Base-by-base conservation (phyloP, 2,113 vertebrate species). In the Kryptolebias marmoratus region DNA sequence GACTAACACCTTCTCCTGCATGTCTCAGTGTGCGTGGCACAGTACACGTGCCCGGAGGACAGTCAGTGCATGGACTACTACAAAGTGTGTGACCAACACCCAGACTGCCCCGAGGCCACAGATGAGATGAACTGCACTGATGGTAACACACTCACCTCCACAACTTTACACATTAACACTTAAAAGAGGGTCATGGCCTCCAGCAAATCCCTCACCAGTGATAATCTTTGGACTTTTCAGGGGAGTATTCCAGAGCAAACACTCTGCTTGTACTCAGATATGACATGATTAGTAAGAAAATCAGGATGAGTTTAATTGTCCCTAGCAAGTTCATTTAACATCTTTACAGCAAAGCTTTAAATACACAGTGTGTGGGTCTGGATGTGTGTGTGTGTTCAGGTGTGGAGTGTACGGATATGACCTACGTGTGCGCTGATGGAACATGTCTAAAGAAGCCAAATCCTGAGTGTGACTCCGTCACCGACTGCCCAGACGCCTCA, bases 391-490 rank as follows among this genome's bases (percentile, higher is more conserved):
- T 81, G 62, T 47, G 39, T 60, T 0, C 83, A 98, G 96, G 83
- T 7, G 93, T 97, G 42, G 86, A 87, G 12, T 99, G 97, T 2
- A 82, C 95, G 36, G 94, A 95, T 15, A 95, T 94, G 91, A 98
- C 96, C 36, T 97, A 96, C 66, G 89, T 86, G 78, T 99, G 97
- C 68, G 87, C 90, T 18, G 96, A 98, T n/a, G 94, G 93, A 3
- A 96, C 93, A 0, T 99, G 97, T 47, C 84, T 98, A 66, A 96
- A 95, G 90, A 99, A 96, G 77, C 94, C 94, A 3, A 99, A 98
- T 76, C 96, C 97, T 0, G 82, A 94, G 75, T 99, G 97, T 53
- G 97, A 99, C 42, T 93, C 90, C 14, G 75, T 80, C 11, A 79
- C 58, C 0, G 97, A 98, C 89, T 99, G 97, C 72, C 90, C 90